Base-by-base conservation (phyloP, 1,140 invertebrate genomes). In the Spodoptera litura region DNA sequence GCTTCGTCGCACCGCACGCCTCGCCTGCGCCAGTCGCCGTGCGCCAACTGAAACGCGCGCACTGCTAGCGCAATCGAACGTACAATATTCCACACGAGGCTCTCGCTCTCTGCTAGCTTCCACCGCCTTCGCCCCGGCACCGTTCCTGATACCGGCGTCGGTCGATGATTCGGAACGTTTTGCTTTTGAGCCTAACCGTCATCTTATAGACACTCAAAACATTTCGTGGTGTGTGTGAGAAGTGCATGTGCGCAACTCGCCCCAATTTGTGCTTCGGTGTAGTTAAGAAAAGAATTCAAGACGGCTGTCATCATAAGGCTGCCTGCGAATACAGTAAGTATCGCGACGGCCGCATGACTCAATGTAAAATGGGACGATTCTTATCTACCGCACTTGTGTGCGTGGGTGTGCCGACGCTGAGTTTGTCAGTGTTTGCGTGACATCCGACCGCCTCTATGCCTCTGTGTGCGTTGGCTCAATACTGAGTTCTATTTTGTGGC, bases 11-110 rank as follows among this genome's bases (percentile, higher is more conserved):
- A 86, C 90, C 91, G 88, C 91, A 81, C 88, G 87, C 92, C 90
- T 89, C 86, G 90, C 87, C 92, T 91, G 91, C 92, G 89, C 91
- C 92, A 92, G 92, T 92, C 92, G 89, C 89, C 87, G 90, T 94
- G 91, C 92, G 92, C 92, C 92, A 94, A 91, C 91, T 92, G 92
- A 91, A 94, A 93, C 90, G 92, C 91, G 92, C 92, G 92, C 92
- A 93, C 91, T 86, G 89, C 89, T 89, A 89, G 87, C 88, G 91
- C 90, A 91, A 92, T 91, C 89, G 89, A 91, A 89, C 90, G 86
- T 89, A 87, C 79, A 86, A 88, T 86, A 87, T 88, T 79, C 83
- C 83, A 86, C 81, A 82, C 86, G 87, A 89, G 81, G 83, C 82
- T 87, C 84, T 87, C 79, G 81, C 83, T 87, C 82, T 85, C 81